Percentiles rank a stretch among this genome's conserved stretches.
Evolutionary conservation across 1,140 invertebrate species (phyloP).

Genomic region (Drosophila willistoni): DNA sequence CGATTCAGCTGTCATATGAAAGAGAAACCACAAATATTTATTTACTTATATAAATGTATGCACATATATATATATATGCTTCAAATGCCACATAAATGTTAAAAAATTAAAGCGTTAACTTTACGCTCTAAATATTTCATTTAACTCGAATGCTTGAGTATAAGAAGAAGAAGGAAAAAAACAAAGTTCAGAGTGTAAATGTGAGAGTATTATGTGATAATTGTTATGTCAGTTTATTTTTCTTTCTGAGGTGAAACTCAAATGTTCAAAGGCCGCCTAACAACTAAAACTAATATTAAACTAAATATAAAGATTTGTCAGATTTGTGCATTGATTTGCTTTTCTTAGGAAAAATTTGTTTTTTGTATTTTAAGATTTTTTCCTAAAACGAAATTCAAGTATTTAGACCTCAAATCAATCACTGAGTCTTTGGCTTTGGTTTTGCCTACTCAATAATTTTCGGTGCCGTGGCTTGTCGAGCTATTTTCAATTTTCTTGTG

Average conservation of each 20-base stretch:
- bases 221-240: slow-evolving; percentile 35
- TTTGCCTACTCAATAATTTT: neutral
- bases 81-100: slow-evolving; percentile 48
- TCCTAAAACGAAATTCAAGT: neutral
- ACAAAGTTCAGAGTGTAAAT: slow-evolving; percentile 74
- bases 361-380: neutral
- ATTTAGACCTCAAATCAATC: neutral
- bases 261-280: slow-evolving; percentile 30
- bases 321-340: neutral
- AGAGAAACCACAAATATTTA: slow-evolving; percentile 30
- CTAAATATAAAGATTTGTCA: neutral
- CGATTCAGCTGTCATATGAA: neutral
- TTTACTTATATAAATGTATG: neutral
- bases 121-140: slow-evolving; percentile 73
- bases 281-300: neutral
- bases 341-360: no score
- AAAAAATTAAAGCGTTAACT: slow-evolving; percentile 60
- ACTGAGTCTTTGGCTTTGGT: neutral
- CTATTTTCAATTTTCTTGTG: slow-evolving; percentile 13
- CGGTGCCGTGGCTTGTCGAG: neutral
- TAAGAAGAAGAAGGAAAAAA: slow-evolving; percentile 6
- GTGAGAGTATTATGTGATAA: slow-evolving; percentile 61
- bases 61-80: slow-evolving; percentile 39
- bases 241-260: slow-evolving; percentile 16
- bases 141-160: slow-evolving; percentile 40